Evolutionary conservation across 2,797 vertebrate species (phyloP).

Genomic region (Girardinus metallicus): DNA sequence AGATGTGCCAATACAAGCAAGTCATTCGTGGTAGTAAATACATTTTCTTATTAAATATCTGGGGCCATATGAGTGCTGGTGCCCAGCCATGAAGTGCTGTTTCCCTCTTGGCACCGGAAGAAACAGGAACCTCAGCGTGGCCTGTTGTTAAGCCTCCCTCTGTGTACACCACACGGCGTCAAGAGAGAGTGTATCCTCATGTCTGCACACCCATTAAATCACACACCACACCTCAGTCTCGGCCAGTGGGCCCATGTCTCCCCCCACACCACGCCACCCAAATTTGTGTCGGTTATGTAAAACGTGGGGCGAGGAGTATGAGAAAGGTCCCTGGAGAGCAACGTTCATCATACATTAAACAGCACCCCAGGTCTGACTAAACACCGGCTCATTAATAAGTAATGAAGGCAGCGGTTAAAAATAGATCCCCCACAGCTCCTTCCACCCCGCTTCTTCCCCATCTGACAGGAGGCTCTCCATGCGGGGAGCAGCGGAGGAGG

Average conservation of each 20-base stretch:
- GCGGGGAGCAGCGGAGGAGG: constrained; percentile 53
- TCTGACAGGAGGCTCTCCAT: constrained; percentile 53
- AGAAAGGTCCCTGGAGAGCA: constrained; percentile 71
- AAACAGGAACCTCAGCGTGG: constrained; percentile 54
- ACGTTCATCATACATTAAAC: constrained; percentile 83
- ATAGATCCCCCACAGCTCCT: constrained; percentile 56
- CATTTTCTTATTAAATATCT: constrained; percentile 36
- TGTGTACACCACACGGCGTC: constrained; percentile 55
- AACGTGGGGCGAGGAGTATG: constrained; percentile 63
- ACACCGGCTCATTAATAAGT: constrained; percentile 82
- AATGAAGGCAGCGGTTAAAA: constrained; percentile 77
- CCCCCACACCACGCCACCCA: constrained; percentile 13
- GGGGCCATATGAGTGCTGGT: constrained; percentile 28
- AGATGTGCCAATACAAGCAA: neutral
- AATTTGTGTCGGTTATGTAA: constrained; percentile 79
- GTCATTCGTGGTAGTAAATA: constrained; percentile 6
- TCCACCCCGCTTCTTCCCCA: constrained; percentile 18
- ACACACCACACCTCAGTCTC: constrained; percentile 37
- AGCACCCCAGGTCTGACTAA: constrained; percentile 81
- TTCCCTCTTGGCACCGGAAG: constrained; percentile 47
- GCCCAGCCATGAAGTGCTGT: constrained; percentile 23
- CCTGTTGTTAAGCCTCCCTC: constrained; percentile 70
- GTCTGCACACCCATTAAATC: constrained; percentile 43
- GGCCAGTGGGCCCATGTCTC: constrained; percentile 40
- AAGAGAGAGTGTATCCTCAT: constrained; percentile 60